A percentile compares a stretch with the other conserved stretches of the same genome.
phyloP scores from a whole-genome alignment of 1,140 invertebrate species.

The Gonioctena quinquepunctata region DNA sequence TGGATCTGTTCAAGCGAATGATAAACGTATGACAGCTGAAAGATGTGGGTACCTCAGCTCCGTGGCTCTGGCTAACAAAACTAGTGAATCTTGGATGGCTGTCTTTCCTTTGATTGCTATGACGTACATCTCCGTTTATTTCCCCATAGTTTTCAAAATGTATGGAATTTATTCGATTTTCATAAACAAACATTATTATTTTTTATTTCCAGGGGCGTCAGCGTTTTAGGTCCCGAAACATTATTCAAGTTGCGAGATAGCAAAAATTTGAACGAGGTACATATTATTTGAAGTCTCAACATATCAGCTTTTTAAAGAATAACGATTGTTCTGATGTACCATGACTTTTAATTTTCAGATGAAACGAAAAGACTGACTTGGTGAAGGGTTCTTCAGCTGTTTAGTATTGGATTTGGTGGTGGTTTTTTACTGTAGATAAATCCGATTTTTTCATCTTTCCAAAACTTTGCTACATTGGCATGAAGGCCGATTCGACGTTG shows the following conservation, averaged over 20 bases:
- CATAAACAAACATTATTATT: not conserved
- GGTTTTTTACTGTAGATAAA: too few relatives aligned
- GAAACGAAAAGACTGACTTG: conserved; percentile 12
- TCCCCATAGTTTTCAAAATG: conserved; percentile 64
- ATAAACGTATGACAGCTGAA: conserved; percentile 68
- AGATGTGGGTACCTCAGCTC: conserved; percentile 75
- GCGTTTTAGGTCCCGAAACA: conserved; percentile 49
- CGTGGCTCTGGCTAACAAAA: conserved; percentile 75
- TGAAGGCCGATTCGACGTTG: too few relatives aligned
- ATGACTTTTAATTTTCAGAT: conserved; percentile 9
- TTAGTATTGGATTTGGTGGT: too few relatives aligned
- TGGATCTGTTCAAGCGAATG: conserved; percentile 56
- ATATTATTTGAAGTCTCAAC: conserved; percentile 22
- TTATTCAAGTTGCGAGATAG: conserved; percentile 50
- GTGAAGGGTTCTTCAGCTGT: conserved; percentile 1
- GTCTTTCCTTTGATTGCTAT: conserved; percentile 67
- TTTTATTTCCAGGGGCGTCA: conserved; percentile 52
- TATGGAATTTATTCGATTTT: conserved; percentile 49
- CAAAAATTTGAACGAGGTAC: conserved; percentile 41
- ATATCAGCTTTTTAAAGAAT: not conserved
- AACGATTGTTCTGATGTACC: not conserved
- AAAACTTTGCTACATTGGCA: too few relatives aligned
- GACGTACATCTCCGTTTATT: conserved; percentile 68
- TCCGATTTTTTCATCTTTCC: too few relatives aligned
- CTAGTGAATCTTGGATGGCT: conserved; percentile 77